Evolutionary conservation across 2,888 invertebrate genomes (phyloP).

Genomic region (Macrophya annulata): DNA sequence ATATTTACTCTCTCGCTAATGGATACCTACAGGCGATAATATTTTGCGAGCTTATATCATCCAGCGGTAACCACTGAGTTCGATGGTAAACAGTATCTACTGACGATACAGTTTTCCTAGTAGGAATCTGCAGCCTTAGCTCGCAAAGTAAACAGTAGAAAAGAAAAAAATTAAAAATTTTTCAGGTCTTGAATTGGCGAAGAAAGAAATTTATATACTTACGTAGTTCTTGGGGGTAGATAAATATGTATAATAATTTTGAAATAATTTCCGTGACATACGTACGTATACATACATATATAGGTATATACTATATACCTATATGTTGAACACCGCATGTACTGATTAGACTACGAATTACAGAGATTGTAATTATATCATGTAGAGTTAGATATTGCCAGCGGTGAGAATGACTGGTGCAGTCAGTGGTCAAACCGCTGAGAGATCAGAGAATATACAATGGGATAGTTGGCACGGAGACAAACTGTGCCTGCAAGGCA

Average conservation of each 20-base stretch:
- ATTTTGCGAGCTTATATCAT: neutral
- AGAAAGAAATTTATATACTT: neutral
- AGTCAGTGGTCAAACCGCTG: constrained; percentile 25
- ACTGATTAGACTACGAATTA: neutral
- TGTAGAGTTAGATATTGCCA: neutral
- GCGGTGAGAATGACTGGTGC: constrained; percentile 3
- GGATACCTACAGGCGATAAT: too few species aligned
- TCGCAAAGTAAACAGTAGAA: neutral
- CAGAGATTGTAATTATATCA: neutral
- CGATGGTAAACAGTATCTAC: constrained; percentile 1
- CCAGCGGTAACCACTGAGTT: neutral
- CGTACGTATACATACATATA: too few species aligned
- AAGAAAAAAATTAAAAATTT: neutral
- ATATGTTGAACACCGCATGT: neutral
- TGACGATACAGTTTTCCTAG: neutral
- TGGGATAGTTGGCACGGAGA: constrained; percentile 26
- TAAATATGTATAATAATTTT: neutral
- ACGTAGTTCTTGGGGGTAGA: neutral
- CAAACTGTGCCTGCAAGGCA: constrained; percentile 41
- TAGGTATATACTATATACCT: neutral
- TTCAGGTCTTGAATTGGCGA: neutral
- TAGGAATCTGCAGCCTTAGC: neutral
- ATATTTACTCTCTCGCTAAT: too few species aligned
- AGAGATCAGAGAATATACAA: constrained; percentile 21
- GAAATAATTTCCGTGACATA: neutral